Base-by-base conservation (phyloP, 2,888 invertebrate genomes). In the Ernsta delagoae region DNA sequence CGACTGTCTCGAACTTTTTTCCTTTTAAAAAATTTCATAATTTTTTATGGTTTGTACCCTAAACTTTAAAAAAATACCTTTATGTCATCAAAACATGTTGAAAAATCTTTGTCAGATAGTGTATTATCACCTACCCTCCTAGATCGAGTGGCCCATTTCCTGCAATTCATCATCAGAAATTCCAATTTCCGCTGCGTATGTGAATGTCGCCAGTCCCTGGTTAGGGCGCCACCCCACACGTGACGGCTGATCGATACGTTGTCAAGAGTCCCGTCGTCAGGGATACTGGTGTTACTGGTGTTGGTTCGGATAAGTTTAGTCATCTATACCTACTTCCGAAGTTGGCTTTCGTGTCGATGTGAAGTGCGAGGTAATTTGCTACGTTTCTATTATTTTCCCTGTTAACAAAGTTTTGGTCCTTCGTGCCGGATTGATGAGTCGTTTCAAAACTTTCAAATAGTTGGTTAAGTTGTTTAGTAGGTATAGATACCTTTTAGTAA, bases 161-260 rank as follows among this genome's bases (percentile, higher is more conserved):
- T 36, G 41, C 31, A 12, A 41, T 54, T 54, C 43, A 66, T 66
- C 60, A 41, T 66, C 60, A 31, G 34, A 54, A 53, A 56, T 60
- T 56, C 61, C 45, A 62, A 68, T 68, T 61, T 68, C 67, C 67
- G 60, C 67, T 39, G 31, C 65, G 24, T 12, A 5, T 12, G 34
- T 54, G 12, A 68, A 45, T 48, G 56, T 57, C 24, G 50, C 41
- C 59, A 7, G 60, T n/a, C 50, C 59, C 43, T 31, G 43, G 34
- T 70, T 70, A 74, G 80, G 80, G 78, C 77, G 75, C 74, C 75
- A 74, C 80, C 73, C 71, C 69, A 68, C 70, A 72, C 70, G 72
- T 72, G 75, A 71, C 62, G 4, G 11, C 72, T 75, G 76, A 81
- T 82, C 82, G 74, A 82, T 82, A 78, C 71, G n/a, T 64, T 65